Evolutionary conservation across 2,113 vertebrate genomes (phyloP).

Genomic region (Fulica atra): DNA sequence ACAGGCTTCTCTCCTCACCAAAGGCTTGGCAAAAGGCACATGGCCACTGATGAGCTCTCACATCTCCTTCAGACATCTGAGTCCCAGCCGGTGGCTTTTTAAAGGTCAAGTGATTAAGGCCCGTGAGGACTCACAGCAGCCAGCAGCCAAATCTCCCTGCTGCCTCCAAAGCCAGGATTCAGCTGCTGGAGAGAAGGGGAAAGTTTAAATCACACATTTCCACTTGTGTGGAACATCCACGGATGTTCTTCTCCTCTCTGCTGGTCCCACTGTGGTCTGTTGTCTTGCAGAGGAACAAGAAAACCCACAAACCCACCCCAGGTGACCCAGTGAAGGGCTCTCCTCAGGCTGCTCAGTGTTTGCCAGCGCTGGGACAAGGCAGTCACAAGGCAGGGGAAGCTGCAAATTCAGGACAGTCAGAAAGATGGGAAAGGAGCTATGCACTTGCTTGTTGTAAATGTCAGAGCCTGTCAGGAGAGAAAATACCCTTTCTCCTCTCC

Average conservation of each 20-base stretch:
- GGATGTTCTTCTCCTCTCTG: rapidly evolving
- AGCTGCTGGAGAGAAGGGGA: neutral
- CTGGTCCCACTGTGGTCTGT: rapidly evolving
- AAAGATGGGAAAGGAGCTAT: slow-evolving; percentile 14
- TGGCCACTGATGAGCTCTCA: neutral
- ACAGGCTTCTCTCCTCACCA: neutral
- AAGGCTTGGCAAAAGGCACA: neutral
- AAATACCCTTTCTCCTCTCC: neutral
- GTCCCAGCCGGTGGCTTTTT: neutral
- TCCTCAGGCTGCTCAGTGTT: neutral
- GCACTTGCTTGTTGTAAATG: neutral
- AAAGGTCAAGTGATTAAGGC: neutral
- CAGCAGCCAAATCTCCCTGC: neutral
- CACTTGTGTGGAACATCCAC: neutral
- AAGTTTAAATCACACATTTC: neutral
- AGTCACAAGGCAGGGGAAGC: neutral
- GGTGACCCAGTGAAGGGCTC: neutral
- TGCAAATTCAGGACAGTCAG: neutral
- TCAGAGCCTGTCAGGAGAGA: neutral
- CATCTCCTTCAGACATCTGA: neutral
- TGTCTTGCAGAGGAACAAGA: neutral
- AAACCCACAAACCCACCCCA: too few species aligned
- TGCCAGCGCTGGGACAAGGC: neutral
- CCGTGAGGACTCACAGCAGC: neutral
- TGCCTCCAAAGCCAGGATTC: neutral